phyloP scores from a whole-genome alignment of 1,140 invertebrate genomes.

The Apis cerana region DNA sequence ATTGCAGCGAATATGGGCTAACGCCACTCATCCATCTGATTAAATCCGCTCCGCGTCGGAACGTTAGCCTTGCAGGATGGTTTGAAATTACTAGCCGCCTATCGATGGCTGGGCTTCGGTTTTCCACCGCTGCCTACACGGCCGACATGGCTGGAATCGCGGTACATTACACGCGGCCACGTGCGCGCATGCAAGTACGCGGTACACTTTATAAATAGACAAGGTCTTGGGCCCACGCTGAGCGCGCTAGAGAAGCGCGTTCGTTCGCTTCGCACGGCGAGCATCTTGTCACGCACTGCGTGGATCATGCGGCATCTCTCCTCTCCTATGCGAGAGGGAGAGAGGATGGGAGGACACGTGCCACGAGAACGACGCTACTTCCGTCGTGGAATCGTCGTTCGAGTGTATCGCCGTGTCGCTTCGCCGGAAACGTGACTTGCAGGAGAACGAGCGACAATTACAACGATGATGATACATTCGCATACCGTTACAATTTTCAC shows the following conservation, averaged over 20 bases:
- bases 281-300: slow-evolving; percentile 34
- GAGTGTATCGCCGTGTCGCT: not conserved
- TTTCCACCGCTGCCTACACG: slow-evolving; percentile 26
- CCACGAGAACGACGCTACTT: not conserved
- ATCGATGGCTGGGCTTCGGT: slow-evolving; percentile 16
- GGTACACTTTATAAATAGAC: slow-evolving; percentile 71
- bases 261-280: slow-evolving; percentile 18
- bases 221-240: slow-evolving; percentile 68
- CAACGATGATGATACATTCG: not conserved
- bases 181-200: slow-evolving; percentile 16
- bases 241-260: slow-evolving; percentile 57
- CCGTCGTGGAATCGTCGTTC: not conserved
- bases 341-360: slow-evolving; percentile 11
- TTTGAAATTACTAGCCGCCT: slow-evolving; percentile 22
- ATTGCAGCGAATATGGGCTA: not conserved
- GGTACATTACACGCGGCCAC: not conserved
- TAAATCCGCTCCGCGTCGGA: not conserved
- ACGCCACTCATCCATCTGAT: not conserved
- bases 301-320: too few relatives aligned
- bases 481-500: too few relatives aligned
- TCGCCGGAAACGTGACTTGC: slow-evolving; percentile 16
- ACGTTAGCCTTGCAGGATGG: slow-evolving; percentile 16
- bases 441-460: not conserved
- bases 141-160: slow-evolving; percentile 3
- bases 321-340: not conserved